These are phyloP conservation scores for Caenorhabditis remanei DNA, from an alignment of 1,140 invertebrate species.

Conservation along the genomic window DNA sequence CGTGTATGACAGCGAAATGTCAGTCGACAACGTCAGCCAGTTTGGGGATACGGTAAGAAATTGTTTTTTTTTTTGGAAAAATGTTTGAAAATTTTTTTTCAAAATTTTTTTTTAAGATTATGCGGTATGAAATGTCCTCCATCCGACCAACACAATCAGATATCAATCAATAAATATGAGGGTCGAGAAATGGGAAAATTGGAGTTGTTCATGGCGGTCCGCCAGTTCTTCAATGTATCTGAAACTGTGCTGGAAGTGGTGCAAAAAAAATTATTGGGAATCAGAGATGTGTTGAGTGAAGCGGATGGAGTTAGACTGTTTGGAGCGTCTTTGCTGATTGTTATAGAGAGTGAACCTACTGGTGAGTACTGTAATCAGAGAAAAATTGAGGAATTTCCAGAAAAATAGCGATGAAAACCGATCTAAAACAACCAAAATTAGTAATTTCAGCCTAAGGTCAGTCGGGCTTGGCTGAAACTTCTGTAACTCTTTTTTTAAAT, in stretches of 20 bases:
- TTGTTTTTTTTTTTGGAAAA: no score
- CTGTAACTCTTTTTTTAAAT: no score
- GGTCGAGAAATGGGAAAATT: slow-evolving; percentile 8
- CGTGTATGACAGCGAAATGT: slow-evolving; percentile 41
- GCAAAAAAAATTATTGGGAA: neutral
- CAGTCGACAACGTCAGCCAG: neutral
- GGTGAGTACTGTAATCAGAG: neutral
- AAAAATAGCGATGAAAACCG: neutral
- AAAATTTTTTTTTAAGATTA: neutral
- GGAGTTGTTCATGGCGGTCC: neutral
- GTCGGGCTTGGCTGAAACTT: no score
- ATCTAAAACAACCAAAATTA: neutral
- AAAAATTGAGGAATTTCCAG: neutral
- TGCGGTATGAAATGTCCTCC: slow-evolving; percentile 24
- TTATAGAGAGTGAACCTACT: neutral
- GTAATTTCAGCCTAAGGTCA: no score
- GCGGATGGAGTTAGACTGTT: slow-evolving; percentile 1
- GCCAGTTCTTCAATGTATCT: slow-evolving; percentile 17
- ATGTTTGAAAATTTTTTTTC: no score
- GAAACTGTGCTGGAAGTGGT: neutral
- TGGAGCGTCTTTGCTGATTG: slow-evolving; percentile 19
- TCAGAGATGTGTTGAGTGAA: neutral
- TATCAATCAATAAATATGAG: slow-evolving; percentile 15
- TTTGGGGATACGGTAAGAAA: neutral
- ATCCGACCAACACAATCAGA: neutral